These are phyloP conservation scores for Bombus ignitus DNA, from an alignment of 1,140 invertebrate genomes.

Conservation along the genomic window DNA sequence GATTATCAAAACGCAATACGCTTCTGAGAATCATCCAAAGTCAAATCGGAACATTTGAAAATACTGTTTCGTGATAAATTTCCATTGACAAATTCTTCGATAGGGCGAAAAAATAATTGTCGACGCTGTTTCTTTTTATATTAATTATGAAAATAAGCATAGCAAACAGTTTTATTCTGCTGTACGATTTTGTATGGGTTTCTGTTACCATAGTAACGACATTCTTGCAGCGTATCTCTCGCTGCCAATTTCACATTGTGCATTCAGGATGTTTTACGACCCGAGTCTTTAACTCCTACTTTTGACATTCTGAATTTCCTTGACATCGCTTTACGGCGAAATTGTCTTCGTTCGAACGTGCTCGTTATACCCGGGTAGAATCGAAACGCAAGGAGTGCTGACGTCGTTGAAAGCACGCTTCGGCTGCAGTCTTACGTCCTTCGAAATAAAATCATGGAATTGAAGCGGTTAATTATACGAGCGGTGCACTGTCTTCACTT, in stretches of 20 bases:
- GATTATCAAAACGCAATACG: too few species aligned
- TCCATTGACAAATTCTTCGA: too few species aligned
- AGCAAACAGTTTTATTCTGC: too few species aligned
- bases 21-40: too few species aligned
- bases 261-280: conserved; percentile 8
- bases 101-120: too few species aligned
- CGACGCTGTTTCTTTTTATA: too few species aligned
- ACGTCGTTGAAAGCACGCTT: background rate
- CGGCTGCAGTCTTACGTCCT: background rate
- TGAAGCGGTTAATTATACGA: conserved; percentile 35
- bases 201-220: too few species aligned
- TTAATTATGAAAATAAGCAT: too few species aligned
- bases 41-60: too few species aligned
- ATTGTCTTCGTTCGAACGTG: conserved; percentile 24
- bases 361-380: background rate
- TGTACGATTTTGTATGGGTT: too few species aligned
- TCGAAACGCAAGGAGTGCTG: background rate
- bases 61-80: too few species aligned
- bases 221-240: background rate
- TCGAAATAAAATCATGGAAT: conserved; percentile 31
- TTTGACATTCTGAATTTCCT: conserved; percentile 10
- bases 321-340: background rate
- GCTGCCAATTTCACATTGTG: background rate
- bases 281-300: background rate
- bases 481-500: background rate